phyloP scores from a whole-genome alignment of 2,797 vertebrate genomes.

The Sebastes kiyomatsui region DNA sequence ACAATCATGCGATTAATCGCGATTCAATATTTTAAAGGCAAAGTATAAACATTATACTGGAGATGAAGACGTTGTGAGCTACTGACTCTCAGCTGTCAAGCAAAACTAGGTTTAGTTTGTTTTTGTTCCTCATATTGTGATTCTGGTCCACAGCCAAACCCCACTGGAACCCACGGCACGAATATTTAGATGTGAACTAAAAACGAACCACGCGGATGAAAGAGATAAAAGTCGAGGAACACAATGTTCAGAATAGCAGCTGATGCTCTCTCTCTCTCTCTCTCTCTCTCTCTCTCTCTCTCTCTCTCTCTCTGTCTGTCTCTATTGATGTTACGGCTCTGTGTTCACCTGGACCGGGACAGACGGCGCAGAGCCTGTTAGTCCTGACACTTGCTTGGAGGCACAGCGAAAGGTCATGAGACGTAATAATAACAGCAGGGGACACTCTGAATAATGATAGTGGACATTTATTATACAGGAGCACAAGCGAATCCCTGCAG shows the following conservation, averaged over 20 bases:
- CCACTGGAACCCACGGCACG: not conserved
- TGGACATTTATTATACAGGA: slow-evolving; percentile 65
- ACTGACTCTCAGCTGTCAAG: not conserved
- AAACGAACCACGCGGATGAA: not conserved
- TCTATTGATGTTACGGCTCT: slow-evolving; percentile 12
- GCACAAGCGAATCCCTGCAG: slow-evolving; percentile 53
- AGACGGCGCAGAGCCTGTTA: slow-evolving; percentile 36
- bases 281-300: not conserved
- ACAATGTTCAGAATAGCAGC: slow-evolving; percentile 29
- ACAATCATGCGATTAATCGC: no score
- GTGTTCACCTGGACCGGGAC: slow-evolving; percentile 40
- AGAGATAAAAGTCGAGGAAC: slow-evolving; percentile 25
- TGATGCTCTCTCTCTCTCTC: slow-evolving; percentile 7
- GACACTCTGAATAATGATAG: slow-evolving; percentile 60
- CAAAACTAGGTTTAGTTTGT: not conserved
- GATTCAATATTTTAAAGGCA: not conserved
- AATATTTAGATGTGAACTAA: not conserved
- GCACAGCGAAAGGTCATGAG: slow-evolving; percentile 66
- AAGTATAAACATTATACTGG: not conserved
- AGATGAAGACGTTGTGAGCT: not conserved
- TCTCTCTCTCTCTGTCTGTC: not conserved
- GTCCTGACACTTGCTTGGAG: slow-evolving; percentile 57
- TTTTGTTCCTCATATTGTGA: not conserved
- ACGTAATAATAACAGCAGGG: slow-evolving; percentile 54
- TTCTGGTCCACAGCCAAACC: not conserved